A percentile compares a stretch with the other conserved stretches of the same genome.
phyloP scores from a whole-genome alignment of 1,140 invertebrate genomes.

The Drosophila repletoides region DNA sequence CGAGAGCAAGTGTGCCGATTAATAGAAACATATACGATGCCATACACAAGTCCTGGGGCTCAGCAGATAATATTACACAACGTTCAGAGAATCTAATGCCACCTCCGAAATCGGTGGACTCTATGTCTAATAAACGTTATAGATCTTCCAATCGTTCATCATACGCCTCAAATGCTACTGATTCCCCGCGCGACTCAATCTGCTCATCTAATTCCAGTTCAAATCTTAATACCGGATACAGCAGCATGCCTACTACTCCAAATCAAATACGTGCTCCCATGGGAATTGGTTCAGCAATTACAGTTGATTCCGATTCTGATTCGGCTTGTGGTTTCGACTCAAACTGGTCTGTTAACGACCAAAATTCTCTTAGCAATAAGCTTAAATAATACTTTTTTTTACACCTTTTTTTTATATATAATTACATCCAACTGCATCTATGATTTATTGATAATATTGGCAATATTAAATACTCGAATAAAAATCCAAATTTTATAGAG shows the following conservation, averaged over 20 bases:
- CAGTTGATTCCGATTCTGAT: conserved; percentile 87
- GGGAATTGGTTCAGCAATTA: conserved; percentile 50
- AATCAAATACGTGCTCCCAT: conserved; percentile 83
- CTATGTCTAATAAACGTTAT: conserved; percentile 86
- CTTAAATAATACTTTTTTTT: neutral
- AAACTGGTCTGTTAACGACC: conserved; percentile 84
- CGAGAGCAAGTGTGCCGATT: conserved; percentile 65
- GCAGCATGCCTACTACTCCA: conserved; percentile 86
- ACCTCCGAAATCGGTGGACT: conserved; percentile 86
- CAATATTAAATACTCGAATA: no score
- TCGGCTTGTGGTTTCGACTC: conserved; percentile 91
- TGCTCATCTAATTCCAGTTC: conserved; percentile 73
- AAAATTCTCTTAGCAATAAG: conserved; percentile 43
- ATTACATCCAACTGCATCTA: no score
- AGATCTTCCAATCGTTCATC: conserved; percentile 84
- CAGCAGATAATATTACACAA: conserved; percentile 89
- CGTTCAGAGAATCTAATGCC: conserved; percentile 86
- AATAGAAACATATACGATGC: conserved; percentile 83
- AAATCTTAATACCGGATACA: conserved; percentile 80
- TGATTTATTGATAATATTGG: no score
- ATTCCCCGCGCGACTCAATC: conserved; percentile 75
- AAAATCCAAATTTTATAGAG: no score
- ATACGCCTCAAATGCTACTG: conserved; percentile 82
- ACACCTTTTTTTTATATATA: neutral
- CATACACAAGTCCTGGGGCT: conserved; percentile 91